phyloP scores from a whole-genome alignment of 1,140 invertebrate genomes.

The Drosophila willistoni region DNA sequence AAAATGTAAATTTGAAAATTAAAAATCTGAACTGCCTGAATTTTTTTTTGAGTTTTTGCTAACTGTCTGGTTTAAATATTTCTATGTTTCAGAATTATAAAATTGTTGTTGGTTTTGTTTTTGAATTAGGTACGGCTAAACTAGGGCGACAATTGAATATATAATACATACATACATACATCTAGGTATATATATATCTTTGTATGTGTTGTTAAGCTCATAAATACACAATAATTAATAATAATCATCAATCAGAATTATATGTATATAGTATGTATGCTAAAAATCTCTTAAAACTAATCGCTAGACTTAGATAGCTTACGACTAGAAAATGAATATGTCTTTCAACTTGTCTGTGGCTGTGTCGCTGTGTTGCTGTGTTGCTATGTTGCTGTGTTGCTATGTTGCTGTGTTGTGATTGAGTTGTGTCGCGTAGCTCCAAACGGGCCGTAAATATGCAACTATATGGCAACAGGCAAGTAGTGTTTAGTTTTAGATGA shows the following conservation, averaged over 20 bases:
- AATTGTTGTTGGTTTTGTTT: constrained; percentile 22
- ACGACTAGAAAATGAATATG: constrained; percentile 71
- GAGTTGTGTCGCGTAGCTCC: constrained; percentile 52
- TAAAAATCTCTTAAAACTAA: constrained; percentile 62
- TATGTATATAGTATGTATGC: constrained; percentile 23
- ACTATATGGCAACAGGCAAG: constrained; percentile 54
- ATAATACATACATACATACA: constrained; percentile 8
- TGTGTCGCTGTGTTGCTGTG: constrained; percentile 15
- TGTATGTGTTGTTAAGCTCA: constrained; percentile 64
- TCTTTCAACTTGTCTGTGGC: constrained; percentile 62
- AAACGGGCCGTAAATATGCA: constrained; percentile 62
- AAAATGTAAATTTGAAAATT: background rate
- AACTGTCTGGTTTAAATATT: constrained; percentile 17
- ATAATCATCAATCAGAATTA: constrained; percentile 61
- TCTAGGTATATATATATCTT: constrained; percentile 30
- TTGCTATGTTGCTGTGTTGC: constrained; percentile 28
- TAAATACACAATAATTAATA: constrained; percentile 70
- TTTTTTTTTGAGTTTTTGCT: background rate
- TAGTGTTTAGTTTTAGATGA: constrained; percentile 25
- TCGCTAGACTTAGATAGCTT: constrained; percentile 36
- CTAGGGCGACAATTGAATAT: constrained; percentile 26
- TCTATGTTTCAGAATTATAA: constrained; percentile 39
- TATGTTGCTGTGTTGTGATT: constrained; percentile 31
- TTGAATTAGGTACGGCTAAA: constrained; percentile 43
- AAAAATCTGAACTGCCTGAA: background rate